Evolutionary conservation across 2,113 vertebrate species (phyloP), one percentile per base, ranked within the genome.

Genomic region (Malaclemys terrapin): DNA sequence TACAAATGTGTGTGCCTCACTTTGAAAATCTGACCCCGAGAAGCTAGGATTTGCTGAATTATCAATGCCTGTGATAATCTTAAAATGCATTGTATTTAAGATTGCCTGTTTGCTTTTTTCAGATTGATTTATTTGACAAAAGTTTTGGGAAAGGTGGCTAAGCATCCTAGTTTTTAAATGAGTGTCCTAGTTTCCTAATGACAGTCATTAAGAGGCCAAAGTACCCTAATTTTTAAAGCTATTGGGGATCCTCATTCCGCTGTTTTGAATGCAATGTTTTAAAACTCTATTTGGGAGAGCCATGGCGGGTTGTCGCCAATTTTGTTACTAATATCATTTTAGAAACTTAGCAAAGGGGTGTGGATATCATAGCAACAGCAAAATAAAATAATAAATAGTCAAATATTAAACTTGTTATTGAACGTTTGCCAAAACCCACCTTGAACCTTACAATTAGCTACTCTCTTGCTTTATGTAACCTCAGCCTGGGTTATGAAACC

Each of bases 321-420:
- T n/a, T 69, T 69, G 35, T 69, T 10, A n/a, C 19, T 9, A 69
- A 69, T 38, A 20, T 69, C 65, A 38, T 65, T 16, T 35, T 38
- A 69, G 35, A 69, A n/a, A 69, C 17, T 13, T 62, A 69, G 75
- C 47, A 31, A 85, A 93, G 42, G 42, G 82, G 47, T 95, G 9
- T 5, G 2, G 42, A 69, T 90, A 95, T 92, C 83, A 82, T 94
- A 84, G n/a, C 85, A 86, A 91, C 22, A 90, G 42, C 6, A 88
- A 94, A 86, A 5, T 82, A 91, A 96, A 94, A 89, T 10, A 92
- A 16, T 79, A 29, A n/a, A n/a, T 92, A 89, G 96, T 83, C 1
- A 42, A 25, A 42, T 45, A 76, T 76, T 45, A 76, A 42, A 76
- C 5, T 1, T 93, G 24, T 57, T 75, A 4, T 59, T 87, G 54